phyloP scores from a whole-genome alignment of 2,797 vertebrate genomes.

The Sebastes kiyomatsui region DNA sequence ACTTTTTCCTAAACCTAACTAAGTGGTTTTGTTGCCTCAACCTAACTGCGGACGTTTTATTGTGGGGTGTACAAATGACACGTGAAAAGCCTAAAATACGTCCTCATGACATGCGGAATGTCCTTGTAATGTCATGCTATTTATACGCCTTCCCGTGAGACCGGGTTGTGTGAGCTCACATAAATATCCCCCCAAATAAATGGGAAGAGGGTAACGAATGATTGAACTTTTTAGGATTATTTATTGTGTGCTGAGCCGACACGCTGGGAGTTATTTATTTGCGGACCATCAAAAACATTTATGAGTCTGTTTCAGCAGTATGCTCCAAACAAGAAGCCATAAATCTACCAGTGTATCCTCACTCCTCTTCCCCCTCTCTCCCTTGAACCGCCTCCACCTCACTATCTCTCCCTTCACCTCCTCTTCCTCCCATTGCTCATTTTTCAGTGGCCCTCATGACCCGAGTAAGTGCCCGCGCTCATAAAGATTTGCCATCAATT shows the following conservation, averaged over 20 bases:
- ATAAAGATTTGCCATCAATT: constrained; percentile 63
- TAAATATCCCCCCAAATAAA: constrained; percentile 68
- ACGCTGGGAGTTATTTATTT: constrained; percentile 75
- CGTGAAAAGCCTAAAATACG: too few species aligned
- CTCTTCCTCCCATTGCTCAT: constrained; percentile 40
- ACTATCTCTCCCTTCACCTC: constrained; percentile 21
- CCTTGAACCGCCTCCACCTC: constrained; percentile 13
- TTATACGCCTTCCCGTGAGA: too few species aligned
- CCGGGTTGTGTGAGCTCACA: constrained; percentile 24
- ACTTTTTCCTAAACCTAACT: too few species aligned
- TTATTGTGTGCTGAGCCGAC: constrained; percentile 77
- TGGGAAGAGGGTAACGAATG: constrained; percentile 49
- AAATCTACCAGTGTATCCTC: constrained; percentile 66
- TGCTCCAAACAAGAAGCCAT: constrained; percentile 64
- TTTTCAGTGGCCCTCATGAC: constrained; percentile 39
- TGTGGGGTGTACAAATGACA: too few species aligned
- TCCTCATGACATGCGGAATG: too few species aligned
- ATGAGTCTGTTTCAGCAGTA: constrained; percentile 79
- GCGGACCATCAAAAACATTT: constrained; percentile 76
- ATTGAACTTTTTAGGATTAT: constrained; percentile 74
- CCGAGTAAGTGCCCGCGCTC: constrained; percentile 22
- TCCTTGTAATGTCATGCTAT: too few species aligned
- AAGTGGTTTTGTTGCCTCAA: too few species aligned
- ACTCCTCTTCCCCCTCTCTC: constrained; percentile 9
- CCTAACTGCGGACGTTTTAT: too few species aligned